phyloP scores from a whole-genome alignment of 2,113 vertebrate genomes.

The Thermophis baileyi region DNA sequence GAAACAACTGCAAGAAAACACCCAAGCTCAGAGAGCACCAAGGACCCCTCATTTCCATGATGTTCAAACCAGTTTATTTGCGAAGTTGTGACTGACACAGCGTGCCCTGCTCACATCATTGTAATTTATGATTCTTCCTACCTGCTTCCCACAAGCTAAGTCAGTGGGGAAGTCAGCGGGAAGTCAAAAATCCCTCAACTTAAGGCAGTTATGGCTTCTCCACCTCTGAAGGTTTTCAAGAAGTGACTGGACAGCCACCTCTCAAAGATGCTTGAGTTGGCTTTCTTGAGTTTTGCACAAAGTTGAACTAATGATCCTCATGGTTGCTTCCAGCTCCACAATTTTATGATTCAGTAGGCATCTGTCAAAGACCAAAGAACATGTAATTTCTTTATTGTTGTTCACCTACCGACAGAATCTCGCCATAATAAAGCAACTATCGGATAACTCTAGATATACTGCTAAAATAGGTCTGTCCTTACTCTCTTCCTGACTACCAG shows the following conservation, averaged over 20 bases:
- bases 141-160: neutral
- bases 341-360: neutral
- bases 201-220: neutral
- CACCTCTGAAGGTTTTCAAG: neutral
- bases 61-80: neutral
- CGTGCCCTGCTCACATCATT: neutral
- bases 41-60: neutral
- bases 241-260: neutral
- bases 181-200: neutral
- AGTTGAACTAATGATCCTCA: neutral
- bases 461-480: neutral
- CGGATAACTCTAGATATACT: neutral
- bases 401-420: neutral
- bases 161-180: neutral
- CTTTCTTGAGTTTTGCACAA: neutral
- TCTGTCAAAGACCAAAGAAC: neutral
- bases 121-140: neutral
- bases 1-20: neutral
- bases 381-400: neutral
- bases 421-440: neutral
- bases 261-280: neutral
- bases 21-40: neutral
- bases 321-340: neutral
- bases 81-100: neutral
- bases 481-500: neutral